Evolutionary conservation across 2,113 vertebrate species (phyloP).

Genomic region (Lasiurus borealis): DNA sequence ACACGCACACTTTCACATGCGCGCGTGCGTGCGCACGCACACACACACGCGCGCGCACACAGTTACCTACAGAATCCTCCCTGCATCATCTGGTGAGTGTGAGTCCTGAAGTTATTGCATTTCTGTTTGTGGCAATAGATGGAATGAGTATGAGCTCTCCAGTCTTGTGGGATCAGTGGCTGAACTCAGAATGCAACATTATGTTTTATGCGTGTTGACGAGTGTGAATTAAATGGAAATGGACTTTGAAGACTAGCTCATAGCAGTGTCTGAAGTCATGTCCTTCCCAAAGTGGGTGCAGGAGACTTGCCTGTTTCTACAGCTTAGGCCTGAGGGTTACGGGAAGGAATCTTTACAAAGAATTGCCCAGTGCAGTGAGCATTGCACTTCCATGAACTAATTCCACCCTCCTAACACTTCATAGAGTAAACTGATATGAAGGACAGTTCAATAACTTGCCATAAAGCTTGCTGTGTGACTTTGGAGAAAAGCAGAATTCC

Average conservation of each 20-base stretch:
- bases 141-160: background rate
- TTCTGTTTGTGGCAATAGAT: background rate
- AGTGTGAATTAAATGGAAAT: background rate
- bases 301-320: too few species aligned
- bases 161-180: background rate
- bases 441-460: background rate
- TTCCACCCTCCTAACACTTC: background rate
- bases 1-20: too few species aligned
- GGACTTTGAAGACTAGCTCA: rapidly evolving
- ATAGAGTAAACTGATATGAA: too few species aligned
- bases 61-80: too few species aligned
- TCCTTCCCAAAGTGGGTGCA: background rate
- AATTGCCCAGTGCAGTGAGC: too few species aligned
- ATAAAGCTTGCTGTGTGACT: rapidly evolving
- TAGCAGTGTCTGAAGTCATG: background rate
- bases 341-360: too few species aligned
- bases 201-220: background rate
- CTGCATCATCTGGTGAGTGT: too few species aligned
- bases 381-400: too few species aligned
- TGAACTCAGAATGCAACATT: background rate
- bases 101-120: too few species aligned
- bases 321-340: background rate
- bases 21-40: too few species aligned
- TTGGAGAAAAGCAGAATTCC: background rate
- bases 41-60: too few species aligned